phyloP scores from a whole-genome alignment of 1,140 invertebrate genomes.

The Pogonomyrmex californicus region DNA sequence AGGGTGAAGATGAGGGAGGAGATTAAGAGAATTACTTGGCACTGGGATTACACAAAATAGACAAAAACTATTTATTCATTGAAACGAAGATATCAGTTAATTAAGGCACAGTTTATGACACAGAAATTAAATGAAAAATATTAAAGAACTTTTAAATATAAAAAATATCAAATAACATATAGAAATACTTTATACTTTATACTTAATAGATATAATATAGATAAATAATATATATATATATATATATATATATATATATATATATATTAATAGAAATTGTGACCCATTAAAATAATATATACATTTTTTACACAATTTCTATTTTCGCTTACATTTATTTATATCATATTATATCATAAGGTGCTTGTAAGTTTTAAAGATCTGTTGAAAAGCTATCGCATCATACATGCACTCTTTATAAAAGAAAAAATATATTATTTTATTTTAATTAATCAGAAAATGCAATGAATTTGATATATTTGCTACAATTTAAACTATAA shows the following conservation, averaged over 20 bases:
- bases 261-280: too few species aligned
- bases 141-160: background rate
- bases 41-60: slow-evolving; percentile 15
- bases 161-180: background rate
- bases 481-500: background rate
- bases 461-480: slow-evolving; percentile 18
- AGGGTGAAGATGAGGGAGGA: background rate
- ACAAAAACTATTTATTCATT: background rate
- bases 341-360: too few species aligned
- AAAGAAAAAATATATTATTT: background rate
- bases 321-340: too few species aligned
- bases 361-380: background rate
- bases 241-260: too few species aligned
- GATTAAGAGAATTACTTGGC: slow-evolving; percentile 17
- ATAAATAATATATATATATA: too few species aligned
- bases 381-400: background rate
- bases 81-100: background rate
- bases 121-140: background rate
- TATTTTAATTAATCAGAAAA: background rate
- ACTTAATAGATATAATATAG: too few species aligned
- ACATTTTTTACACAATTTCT: too few species aligned
- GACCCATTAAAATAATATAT: too few species aligned
- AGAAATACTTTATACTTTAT: background rate
- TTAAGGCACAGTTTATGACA: background rate
- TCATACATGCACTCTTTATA: background rate